A percentile compares a stretch with the other conserved stretches of the same genome.
These are phyloP conservation scores for Pristionchus entomophagus DNA, from an alignment of 2,888 invertebrate species.

Conservation along the genomic window DNA sequence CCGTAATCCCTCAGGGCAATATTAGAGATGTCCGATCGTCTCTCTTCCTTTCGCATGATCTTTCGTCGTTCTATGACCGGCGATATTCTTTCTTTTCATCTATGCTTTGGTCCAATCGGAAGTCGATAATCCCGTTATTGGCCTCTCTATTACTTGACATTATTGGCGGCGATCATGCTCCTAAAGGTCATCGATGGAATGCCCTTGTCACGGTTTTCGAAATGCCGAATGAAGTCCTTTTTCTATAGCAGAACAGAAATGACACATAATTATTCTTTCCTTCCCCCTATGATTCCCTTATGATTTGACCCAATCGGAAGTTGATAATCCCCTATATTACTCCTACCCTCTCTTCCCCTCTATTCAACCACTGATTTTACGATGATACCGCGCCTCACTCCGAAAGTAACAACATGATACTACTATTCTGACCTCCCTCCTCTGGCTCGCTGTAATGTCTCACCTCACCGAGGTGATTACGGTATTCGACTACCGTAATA, in stretches of 20 bases:
- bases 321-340: no score
- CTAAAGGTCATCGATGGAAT: no score
- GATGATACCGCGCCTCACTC: neutral
- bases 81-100: neutral
- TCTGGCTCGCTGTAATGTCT: constrained; percentile 4
- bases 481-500: neutral
- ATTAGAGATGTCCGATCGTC: no score
- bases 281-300: no score
- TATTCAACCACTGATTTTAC: no score
- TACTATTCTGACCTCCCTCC: neutral
- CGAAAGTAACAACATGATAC: neutral
- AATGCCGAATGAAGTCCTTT: no score
- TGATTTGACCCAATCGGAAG: no score
- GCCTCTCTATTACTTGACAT: no score
- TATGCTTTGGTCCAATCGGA: neutral
- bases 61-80: neutral
- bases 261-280: neutral
- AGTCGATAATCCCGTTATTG: neutral
- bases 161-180: no score
- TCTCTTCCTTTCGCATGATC: neutral
- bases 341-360: neutral
- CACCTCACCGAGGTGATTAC: neutral
- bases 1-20: neutral
- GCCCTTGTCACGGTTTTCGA: no score
- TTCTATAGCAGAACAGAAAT: no score